Conservation (phyloP, 2,113 vertebrate genomes). For the Argyrosomus japonicus region DNA sequence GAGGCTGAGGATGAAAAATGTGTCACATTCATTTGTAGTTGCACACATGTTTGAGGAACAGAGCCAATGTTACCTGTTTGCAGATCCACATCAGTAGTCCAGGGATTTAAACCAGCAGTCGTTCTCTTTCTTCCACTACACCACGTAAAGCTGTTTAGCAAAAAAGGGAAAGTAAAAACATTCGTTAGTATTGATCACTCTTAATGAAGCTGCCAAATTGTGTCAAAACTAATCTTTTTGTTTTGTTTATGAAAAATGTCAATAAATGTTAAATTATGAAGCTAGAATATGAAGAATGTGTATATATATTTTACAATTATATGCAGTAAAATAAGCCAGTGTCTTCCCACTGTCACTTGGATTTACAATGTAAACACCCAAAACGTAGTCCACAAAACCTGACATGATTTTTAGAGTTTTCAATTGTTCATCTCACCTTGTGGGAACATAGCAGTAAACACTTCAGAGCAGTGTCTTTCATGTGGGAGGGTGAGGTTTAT, state of each 20-base stretch:
- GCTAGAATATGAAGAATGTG: conserved; percentile 66
- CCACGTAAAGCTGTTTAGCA: background rate
- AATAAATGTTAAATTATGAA: conserved; percentile 79
- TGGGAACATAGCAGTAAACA: conserved; percentile 33
- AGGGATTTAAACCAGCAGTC: conserved; percentile 6
- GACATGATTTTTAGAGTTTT: conserved; percentile 22
- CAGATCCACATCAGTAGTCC: conserved; percentile 8
- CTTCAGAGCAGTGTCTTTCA: conserved; percentile 29
- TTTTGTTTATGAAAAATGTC: conserved; percentile 42
- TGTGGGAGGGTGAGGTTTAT: conserved; percentile 50
- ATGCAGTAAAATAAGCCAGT: conserved; percentile 58
- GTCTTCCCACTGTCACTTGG: conserved; percentile 11
- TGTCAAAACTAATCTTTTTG: conserved; percentile 35
- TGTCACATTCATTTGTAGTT: background rate
- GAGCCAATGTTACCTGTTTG: background rate
- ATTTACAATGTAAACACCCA: conserved; percentile 17
- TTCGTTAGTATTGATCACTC: conserved; percentile 20
- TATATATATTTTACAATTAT: conserved; percentile 66
- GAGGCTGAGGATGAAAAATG: background rate
- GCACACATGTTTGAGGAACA: background rate
- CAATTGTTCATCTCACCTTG: conserved; percentile 36
- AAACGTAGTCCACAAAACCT: conserved; percentile 33
- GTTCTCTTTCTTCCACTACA: background rate
- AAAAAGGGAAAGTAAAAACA: conserved; percentile 33
- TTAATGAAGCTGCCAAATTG: conserved; percentile 40